Evolutionary conservation across 1,140 invertebrate genomes (phyloP), one percentile per base, ranked within the genome.

Genomic region (Dendrolimus kikuchii): DNA sequence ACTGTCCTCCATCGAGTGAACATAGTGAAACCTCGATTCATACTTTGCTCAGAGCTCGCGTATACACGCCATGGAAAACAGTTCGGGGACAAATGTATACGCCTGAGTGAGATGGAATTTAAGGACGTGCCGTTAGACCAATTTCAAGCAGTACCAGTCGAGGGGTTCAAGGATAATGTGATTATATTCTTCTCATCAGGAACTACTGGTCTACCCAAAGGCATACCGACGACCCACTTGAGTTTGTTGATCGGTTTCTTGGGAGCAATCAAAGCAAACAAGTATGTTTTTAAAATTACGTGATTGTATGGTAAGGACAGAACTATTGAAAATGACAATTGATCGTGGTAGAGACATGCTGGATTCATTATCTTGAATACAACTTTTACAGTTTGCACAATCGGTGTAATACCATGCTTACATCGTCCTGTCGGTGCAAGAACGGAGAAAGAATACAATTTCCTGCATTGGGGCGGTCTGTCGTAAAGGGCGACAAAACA

Each of bases 121-220:
- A 40, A 53, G 43, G 38, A 37, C 8, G 41, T 43, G 0, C n/a
- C 5, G 23, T 3, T 59, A 0, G 59, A 57, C 5, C 56, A 67
- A 5, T 67, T 67, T 9, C 5, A 38, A 5, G 42, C 62, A 7
- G 51, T 49, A 2, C 53, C 61, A 7, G 62, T 67, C 0, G 50
- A 61, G 4, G 65, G 65, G 5, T 61, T 54, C 59, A 7, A 52
- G 5, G 65, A 67, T n/a, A 86, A 89, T 53, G 91, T 90, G 6
- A 88, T 88, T 62, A 69, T 92, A 1, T 74, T 92, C 40, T 91
- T 91, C 55, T 89, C 89, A 9, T 91, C 90, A 0, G 74, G 70
- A 7, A 62, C 66, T 2, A 89, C 62, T 6, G 66, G 66, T 7
- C 42, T 55, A 8, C 62, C 65, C 5, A 67, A 67, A 45, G 61